Evolutionary conservation across 1,140 invertebrate species (phyloP), one percentile per base, ranked within the genome.

Genomic region (Plutomurus gul): DNA sequence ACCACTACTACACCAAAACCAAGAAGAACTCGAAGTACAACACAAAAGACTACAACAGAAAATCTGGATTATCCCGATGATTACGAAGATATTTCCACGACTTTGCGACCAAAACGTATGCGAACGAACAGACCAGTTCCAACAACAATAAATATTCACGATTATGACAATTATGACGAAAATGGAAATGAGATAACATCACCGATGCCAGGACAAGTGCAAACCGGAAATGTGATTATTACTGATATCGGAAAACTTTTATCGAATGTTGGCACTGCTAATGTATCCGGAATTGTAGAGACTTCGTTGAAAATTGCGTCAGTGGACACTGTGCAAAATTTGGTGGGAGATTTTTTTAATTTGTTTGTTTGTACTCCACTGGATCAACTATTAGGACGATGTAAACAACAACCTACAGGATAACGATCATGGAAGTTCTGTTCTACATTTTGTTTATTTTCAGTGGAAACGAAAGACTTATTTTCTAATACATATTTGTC

Each of bases 231-330:
- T 65, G 56, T 65, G 8, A 25, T 65, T 7, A 25, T 65, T 7
- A 72, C 18, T 43, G 18, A 72, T 22, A 27, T 74, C 16, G 27
- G n/a, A 3, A 74, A 49, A 36, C 6, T 74, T 16, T 47, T 74
- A 4, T 11, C 25, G 4, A 74, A 74, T 74, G 72, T 74, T 1
- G 39, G 40, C 6, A 74, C n/a, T n/a, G 39, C 39, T 1, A 46
- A 74, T 36, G 72, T 74, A 5, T 27, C 20, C 7, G 72, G 72
- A 74, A 74, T 74, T 27, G 72, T 74, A 11, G 72, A 74, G 13
- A 22, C 47, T 3, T 74, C 72, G 6, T 33, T 74, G 36, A 72
- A 72, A 39, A 72, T 72, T 16, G 56, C 56, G 1, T 65, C 56
- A 6, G 25, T 65, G 27, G 56, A 65, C n/a, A 65, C 56, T n/a